A percentile compares a stretch with the other conserved stretches of the same genome.
phyloP scores from a whole-genome alignment of 2,113 vertebrate genomes.

The Regulus satrapa region DNA sequence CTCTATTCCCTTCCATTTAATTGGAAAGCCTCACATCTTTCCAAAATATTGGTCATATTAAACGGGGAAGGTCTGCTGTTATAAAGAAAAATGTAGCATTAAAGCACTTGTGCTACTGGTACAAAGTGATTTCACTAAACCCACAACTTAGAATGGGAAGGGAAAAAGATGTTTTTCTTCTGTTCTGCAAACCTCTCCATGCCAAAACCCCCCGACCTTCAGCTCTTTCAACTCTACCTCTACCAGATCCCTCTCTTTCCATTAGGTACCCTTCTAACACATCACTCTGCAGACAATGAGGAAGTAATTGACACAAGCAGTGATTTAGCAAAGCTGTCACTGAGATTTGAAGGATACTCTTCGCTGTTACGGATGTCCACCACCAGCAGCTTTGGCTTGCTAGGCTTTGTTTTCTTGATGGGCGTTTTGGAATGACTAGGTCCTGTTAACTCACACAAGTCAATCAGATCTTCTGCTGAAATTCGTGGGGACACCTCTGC shows the following conservation, averaged over 20 bases:
- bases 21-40: background rate
- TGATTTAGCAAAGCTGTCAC: background rate
- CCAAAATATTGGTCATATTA: background rate
- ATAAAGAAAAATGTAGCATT: background rate
- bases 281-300: background rate
- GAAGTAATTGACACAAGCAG: background rate
- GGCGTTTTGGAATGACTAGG: constrained; percentile 79
- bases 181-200: background rate
- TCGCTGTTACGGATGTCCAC: constrained; percentile 91
- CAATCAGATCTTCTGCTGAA: constrained; percentile 95
- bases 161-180: background rate
- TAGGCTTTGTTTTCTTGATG: constrained; percentile 83
- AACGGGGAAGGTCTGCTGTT: background rate
- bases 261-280: background rate
- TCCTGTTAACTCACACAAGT: constrained; percentile 87
- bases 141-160: background rate
- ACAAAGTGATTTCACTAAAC: background rate
- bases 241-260: background rate
- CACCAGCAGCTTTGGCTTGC: constrained; percentile 90
- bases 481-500: constrained; percentile 93
- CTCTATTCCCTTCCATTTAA: background rate
- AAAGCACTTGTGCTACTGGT: background rate
- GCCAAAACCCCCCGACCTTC: fast-evolving
- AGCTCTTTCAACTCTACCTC: background rate
- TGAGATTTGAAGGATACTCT: constrained; percentile 90